These are phyloP conservation scores for Temnothorax curvispinosus DNA, from an alignment of 1,140 invertebrate genomes.

Conservation along the genomic window DNA sequence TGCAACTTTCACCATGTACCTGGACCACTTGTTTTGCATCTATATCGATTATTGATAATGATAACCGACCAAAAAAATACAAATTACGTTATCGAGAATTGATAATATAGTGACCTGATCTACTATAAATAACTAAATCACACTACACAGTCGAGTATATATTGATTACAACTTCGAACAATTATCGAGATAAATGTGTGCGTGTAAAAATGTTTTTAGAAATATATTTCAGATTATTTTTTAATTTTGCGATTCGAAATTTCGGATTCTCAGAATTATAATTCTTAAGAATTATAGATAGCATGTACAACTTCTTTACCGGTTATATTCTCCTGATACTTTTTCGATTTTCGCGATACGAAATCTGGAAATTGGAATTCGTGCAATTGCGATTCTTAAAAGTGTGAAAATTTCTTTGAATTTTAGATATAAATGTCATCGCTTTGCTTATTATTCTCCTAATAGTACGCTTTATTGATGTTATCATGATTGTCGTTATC, in stretches of 20 bases:
- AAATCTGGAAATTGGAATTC: too few relatives aligned
- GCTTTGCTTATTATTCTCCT: too few relatives aligned
- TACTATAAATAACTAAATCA: background rate
- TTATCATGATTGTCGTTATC: too few relatives aligned
- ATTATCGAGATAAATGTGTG: background rate
- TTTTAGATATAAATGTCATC: too few relatives aligned
- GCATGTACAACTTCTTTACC: too few relatives aligned
- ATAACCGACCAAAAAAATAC: background rate
- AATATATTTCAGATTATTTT: background rate
- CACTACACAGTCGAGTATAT: background rate
- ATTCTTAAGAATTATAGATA: too few relatives aligned
- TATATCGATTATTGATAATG: background rate
- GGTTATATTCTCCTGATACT: too few relatives aligned
- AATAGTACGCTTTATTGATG: too few relatives aligned
- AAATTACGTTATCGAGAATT: background rate
- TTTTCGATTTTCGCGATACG: too few relatives aligned
- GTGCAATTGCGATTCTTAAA: too few relatives aligned
- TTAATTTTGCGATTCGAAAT: background rate
- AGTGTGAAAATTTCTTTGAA: too few relatives aligned
- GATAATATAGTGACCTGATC: background rate
- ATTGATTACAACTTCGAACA: background rate
- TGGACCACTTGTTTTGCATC: background rate
- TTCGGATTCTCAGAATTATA: background rate
- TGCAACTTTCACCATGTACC: background rate
- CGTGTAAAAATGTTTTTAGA: background rate